Base-by-base conservation (phyloP, 2,888 invertebrate genomes). In the Drosophila phalerata region DNA sequence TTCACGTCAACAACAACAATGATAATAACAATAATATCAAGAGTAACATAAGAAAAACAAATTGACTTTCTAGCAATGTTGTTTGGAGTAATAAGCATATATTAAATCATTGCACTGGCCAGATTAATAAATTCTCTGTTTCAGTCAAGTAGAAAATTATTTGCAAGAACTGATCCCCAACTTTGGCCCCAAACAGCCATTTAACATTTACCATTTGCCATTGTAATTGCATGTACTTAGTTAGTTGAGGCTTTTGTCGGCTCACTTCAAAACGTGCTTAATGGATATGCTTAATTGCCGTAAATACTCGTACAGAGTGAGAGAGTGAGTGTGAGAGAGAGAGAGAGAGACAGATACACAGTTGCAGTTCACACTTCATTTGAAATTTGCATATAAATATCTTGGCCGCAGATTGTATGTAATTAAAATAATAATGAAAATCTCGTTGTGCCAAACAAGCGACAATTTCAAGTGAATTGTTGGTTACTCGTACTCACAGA, bases 321-420 rank as follows among this genome's bases (percentile, higher is more conserved):
- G 19, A 17, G 28, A 5, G 19, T 10, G 34, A 34, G 4, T 0
- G 28, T 1, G 8, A 47, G 9, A 37, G 6, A 22, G 9, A 38
- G 2, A 49, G 9, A 15, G n/a, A 52, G 8, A 19, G 30, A 37
- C 1, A 56, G 28, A 22, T 5, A 11, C 43, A n/a, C 53, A 49
- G 65, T 45, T 68, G 82, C 72, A 79, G 79, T 83, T 84, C 80
- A 85, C 83, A 88, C 83, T 82, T 79, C 66, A 74, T 76, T 69
- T 72, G 57, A 45, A 56, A 82, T 79, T 85, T 85, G 77, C 86
- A 88, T 83, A 47, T 56, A 87, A 65, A 74, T 57, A 28, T 49
- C 9, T 28, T 47, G 51, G 63, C 55, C 32, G 10, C 47, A 37
- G 28, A 58, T 60, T 61, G 52, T 30, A 51, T 61, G 15, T 42